phyloP scores from a whole-genome alignment of 2,888 invertebrate species.

The Tenthredo mesomela region DNA sequence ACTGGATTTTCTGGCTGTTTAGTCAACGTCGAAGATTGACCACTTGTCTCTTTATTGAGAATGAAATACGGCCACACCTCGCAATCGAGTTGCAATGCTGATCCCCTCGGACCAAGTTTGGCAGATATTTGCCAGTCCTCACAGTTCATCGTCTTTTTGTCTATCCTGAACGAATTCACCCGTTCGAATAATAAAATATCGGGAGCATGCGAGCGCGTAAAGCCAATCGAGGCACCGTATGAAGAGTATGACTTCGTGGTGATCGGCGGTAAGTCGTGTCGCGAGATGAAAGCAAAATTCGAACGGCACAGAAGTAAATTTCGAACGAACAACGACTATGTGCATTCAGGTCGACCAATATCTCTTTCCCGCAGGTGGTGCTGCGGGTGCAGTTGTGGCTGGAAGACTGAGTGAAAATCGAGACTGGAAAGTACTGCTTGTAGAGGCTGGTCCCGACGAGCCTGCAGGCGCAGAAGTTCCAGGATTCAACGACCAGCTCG shows the following conservation, averaged over 20 bases:
- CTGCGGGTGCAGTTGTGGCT: constrained; percentile 84
- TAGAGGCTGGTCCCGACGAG: constrained; percentile 79
- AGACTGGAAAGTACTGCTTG: not conserved
- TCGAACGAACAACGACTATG: not conserved
- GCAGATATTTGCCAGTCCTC: constrained; percentile 61
- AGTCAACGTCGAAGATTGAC: not conserved
- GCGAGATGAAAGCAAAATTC: not conserved
- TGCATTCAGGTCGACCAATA: not conserved
- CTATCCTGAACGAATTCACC: constrained; percentile 82
- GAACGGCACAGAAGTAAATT: not conserved
- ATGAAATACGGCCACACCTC: not conserved
- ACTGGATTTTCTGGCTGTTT: not conserved
- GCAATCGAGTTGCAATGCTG: not conserved
- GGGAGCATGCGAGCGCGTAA: constrained; percentile 71
- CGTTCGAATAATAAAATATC: constrained; percentile 73
- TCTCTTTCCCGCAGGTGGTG: constrained; percentile 78
- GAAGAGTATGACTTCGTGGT: constrained; percentile 21
- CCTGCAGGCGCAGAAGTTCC: constrained; percentile 83
- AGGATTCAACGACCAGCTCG: constrained; percentile 81
- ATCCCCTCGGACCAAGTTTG: constrained; percentile 80
- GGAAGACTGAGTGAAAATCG: constrained; percentile 83
- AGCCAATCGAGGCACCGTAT: not conserved
- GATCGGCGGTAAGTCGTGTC: not conserved
- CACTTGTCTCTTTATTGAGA: not conserved
- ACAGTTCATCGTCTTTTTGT: constrained; percentile 84